phyloP scores from a whole-genome alignment of 2,797 vertebrate species.

The Apogon hyalosoma region DNA sequence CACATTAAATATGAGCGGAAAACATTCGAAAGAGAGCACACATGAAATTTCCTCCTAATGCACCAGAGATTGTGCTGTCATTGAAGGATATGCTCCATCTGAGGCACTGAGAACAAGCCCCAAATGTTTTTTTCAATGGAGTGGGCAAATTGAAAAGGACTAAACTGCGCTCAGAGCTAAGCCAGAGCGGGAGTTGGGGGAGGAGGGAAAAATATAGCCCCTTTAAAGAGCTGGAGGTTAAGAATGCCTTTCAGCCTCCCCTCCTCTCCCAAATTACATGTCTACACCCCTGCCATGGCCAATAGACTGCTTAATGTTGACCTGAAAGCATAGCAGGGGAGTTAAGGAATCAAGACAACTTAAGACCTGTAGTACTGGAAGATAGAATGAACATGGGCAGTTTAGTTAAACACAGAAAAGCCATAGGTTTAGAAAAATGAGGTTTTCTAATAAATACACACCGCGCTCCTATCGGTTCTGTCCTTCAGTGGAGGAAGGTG shows the following conservation, averaged over 20 bases:
- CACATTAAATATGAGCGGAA: slow-evolving; percentile 1
- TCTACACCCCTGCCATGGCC: slow-evolving; percentile 80
- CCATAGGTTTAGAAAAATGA: slow-evolving; percentile 1
- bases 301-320: slow-evolving; percentile 78
- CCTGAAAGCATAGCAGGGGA: slow-evolving; percentile 70
- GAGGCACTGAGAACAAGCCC: slow-evolving; percentile 73
- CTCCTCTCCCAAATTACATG: slow-evolving; percentile 82
- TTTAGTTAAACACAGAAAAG: slow-evolving; percentile 7
- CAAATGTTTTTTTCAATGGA: slow-evolving; percentile 84
- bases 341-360: slow-evolving; percentile 70
- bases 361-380: slow-evolving; percentile 53
- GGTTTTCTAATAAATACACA: background rate
- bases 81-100: slow-evolving; percentile 52
- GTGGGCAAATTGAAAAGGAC: slow-evolving; percentile 86
- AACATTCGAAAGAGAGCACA: slow-evolving; percentile 24
- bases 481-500: background rate
- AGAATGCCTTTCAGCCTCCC: slow-evolving; percentile 79
- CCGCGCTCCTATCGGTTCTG: background rate
- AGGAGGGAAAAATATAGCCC: slow-evolving; percentile 82
- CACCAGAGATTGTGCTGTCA: slow-evolving; percentile 63
- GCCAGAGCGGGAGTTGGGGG: slow-evolving; percentile 77
- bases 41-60: slow-evolving; percentile 52
- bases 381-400: slow-evolving; percentile 40
- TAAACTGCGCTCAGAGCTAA: slow-evolving; percentile 82
- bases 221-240: slow-evolving; percentile 84